These are phyloP conservation scores for Molothrus aeneus DNA, from an alignment of 2,797 vertebrate species.

Conservation along the genomic window DNA sequence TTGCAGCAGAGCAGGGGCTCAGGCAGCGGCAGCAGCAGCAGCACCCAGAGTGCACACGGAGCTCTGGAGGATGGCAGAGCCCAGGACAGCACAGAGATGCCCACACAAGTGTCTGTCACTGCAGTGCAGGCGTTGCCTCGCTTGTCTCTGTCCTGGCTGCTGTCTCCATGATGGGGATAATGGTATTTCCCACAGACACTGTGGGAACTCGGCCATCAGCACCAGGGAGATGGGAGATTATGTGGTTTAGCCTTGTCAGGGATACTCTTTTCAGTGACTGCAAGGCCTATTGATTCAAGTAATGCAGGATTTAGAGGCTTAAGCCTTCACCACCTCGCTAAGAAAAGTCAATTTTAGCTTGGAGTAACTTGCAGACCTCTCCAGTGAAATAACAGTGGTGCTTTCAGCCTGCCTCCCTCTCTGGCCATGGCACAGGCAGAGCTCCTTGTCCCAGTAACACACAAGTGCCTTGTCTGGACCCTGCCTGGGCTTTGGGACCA, in stretches of 20 bases:
- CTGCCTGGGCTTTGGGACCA: background rate
- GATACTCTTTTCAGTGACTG: conserved; percentile 24
- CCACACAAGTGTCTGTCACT: fast-evolving
- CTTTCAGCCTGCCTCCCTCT: background rate
- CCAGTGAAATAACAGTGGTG: background rate
- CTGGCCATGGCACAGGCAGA: background rate
- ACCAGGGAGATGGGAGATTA: conserved; percentile 27
- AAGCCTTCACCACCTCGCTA: background rate
- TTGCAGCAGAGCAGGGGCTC: background rate
- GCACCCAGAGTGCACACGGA: fast-evolving
- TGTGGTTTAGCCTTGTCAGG: background rate
- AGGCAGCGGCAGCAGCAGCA: background rate
- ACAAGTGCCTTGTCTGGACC: background rate
- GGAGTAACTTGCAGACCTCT: background rate
- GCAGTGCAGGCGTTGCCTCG: fast-evolving
- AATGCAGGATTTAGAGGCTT: conserved; percentile 42
- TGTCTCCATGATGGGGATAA: background rate
- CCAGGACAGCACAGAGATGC: fast-evolving
- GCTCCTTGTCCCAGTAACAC: background rate
- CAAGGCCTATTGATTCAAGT: conserved; percentile 42
- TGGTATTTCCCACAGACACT: background rate
- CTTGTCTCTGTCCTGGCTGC: background rate
- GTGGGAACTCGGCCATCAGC: background rate
- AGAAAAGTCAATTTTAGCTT: conserved; percentile 13
- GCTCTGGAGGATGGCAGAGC: background rate